Percentiles rank a stretch among this genome's conserved stretches.
phyloP scores from a whole-genome alignment of 1,140 invertebrate species.

The Pteromalus puparum region DNA sequence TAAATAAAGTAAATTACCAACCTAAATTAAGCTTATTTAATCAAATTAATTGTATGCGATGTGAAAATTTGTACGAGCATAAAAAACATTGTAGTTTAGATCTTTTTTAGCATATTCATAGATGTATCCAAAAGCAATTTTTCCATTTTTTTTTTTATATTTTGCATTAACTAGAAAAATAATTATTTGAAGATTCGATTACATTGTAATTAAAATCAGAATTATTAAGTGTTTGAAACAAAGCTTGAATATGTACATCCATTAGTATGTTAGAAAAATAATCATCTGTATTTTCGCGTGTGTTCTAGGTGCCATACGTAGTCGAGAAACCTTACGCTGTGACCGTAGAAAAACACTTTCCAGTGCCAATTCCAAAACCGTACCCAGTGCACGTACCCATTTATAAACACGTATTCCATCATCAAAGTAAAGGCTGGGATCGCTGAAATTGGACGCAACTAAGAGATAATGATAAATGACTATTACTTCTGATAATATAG shows the following conservation, averaged over 20 bases:
- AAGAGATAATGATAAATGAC: neutral
- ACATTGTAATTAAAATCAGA: too few species aligned
- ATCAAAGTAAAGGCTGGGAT: constrained; percentile 61
- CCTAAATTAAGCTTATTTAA: too few species aligned
- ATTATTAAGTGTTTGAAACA: neutral
- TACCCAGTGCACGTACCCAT: constrained; percentile 88
- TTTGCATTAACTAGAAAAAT: too few species aligned
- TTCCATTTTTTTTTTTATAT: too few species aligned
- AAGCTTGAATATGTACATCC: neutral
- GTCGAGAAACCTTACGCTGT: constrained; percentile 87
- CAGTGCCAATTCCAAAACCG: constrained; percentile 85
- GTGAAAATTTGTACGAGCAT: too few species aligned
- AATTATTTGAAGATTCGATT: too few species aligned
- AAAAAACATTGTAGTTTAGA: too few species aligned
- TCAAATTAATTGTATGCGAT: too few species aligned
- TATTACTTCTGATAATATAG: too few species aligned
- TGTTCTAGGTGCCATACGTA: constrained; percentile 81
- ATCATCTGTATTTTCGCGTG: constrained; percentile 19
- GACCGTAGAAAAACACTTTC: constrained; percentile 85
- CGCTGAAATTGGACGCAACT: neutral
- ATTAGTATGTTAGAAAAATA: neutral
- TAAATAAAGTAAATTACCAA: too few species aligned
- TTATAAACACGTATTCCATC: constrained; percentile 87
- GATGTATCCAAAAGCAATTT: too few species aligned
- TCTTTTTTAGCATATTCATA: too few species aligned